Conservation (phyloP, 1,140 invertebrate genomes). For the Calephelis nemesis region DNA sequence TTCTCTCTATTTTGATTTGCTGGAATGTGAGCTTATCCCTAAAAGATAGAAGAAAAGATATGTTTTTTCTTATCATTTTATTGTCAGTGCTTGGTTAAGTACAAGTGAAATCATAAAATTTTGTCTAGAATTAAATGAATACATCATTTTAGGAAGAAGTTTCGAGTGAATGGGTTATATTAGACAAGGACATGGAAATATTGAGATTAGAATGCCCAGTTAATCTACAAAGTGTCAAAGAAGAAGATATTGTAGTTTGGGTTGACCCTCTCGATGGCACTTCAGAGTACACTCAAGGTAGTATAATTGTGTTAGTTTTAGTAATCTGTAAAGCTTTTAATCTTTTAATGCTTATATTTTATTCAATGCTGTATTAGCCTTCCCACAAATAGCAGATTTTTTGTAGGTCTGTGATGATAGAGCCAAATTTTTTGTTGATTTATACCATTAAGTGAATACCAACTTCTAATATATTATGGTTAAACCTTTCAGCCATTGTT, state of each 20-base stretch:
- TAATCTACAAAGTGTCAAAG: slow-evolving; percentile 82
- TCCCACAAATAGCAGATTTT: too few species aligned
- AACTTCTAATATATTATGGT: too few species aligned
- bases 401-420: too few species aligned
- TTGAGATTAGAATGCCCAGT: slow-evolving; percentile 85
- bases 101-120: too few species aligned
- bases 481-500: too few species aligned
- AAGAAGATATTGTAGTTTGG: slow-evolving; percentile 94
- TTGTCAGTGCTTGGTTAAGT: too few species aligned
- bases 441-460: too few species aligned
- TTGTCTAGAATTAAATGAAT: neutral
- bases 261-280: slow-evolving; percentile 99
- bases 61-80: too few species aligned
- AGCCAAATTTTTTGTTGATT: neutral
- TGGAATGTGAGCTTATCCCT: too few species aligned
- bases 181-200: slow-evolving; percentile 85
- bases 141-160: slow-evolving; percentile 72
- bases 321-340: neutral
- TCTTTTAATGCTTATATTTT: neutral
- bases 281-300: slow-evolving; percentile 92
- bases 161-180: slow-evolving; percentile 86
- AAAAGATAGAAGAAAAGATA: too few species aligned
- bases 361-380: too few species aligned
- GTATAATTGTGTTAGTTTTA: slow-evolving; percentile 14
- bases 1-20: too few species aligned